Percentiles rank a stretch among this genome's conserved stretches.
Evolutionary conservation across 2,888 invertebrate species (phyloP).

Genomic region (Drosophila tanythrix): DNA sequence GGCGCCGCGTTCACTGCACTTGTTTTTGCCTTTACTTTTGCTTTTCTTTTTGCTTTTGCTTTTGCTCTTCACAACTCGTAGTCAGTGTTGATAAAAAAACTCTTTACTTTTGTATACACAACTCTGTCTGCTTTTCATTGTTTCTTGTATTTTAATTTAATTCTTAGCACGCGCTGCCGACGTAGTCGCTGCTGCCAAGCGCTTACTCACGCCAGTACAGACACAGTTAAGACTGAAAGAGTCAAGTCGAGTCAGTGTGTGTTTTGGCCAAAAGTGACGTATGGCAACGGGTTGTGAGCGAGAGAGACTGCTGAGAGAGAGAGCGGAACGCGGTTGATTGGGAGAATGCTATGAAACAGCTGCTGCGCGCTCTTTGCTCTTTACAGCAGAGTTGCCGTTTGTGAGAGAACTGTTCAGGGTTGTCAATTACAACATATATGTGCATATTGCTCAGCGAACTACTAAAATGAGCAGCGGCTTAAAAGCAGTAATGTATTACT

Average conservation of each 20-base stretch:
- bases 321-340: not conserved
- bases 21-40: constrained; percentile 31
- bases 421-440: constrained; percentile 22
- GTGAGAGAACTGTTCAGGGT: constrained; percentile 31
- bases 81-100: constrained; percentile 64
- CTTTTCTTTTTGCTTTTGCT: constrained; percentile 17
- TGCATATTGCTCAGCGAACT: constrained; percentile 4
- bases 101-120: constrained; percentile 34
- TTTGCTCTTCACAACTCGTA: constrained; percentile 36
- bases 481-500: not conserved
- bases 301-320: constrained; percentile 7
- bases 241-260: constrained; percentile 38
- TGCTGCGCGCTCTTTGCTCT: constrained; percentile 47
- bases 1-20: constrained; percentile 72
- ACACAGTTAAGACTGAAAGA: constrained; percentile 68
- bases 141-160: constrained; percentile 38
- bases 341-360: constrained; percentile 31
- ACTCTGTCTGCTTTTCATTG: constrained; percentile 46
- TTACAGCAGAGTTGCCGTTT: constrained; percentile 40
- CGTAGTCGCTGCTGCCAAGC: constrained; percentile 41
- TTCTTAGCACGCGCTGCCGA: constrained; percentile 57
- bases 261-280: constrained; percentile 74
- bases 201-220: constrained; percentile 68
- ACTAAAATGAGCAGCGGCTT: not conserved
- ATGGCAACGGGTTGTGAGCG: constrained; percentile 55